Percentiles rank a stretch among this genome's conserved stretches.
phyloP scores from a whole-genome alignment of 2,888 invertebrate species.

The Apotomis betuletana region DNA sequence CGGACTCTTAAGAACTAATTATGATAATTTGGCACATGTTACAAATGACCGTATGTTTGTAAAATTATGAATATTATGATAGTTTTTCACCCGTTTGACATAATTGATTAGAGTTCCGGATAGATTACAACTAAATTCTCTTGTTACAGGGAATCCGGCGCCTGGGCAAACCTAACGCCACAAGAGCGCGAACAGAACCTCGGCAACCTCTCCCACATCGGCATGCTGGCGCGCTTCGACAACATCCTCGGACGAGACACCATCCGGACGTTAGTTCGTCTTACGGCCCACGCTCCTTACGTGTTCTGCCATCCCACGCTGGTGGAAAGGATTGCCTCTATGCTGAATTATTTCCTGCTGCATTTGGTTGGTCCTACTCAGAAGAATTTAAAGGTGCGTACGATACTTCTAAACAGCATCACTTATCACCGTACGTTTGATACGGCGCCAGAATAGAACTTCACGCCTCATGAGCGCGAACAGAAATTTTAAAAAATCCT shows the following conservation, averaged over 20 bases:
- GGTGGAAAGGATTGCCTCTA: slow-evolving; percentile 96
- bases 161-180: slow-evolving; percentile 87
- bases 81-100: too few relatives aligned
- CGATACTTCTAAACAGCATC: not conserved
- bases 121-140: too few relatives aligned
- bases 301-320: slow-evolving; percentile 96
- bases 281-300: slow-evolving; percentile 88
- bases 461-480: too few relatives aligned
- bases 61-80: too few relatives aligned
- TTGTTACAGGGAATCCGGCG: slow-evolving; percentile 85
- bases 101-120: too few relatives aligned
- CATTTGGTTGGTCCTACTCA: slow-evolving; percentile 96
- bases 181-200: slow-evolving; percentile 90
- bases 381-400: slow-evolving; percentile 91
- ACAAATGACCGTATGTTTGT: too few relatives aligned
- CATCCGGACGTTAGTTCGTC: slow-evolving; percentile 90
- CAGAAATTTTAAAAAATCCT: too few relatives aligned
- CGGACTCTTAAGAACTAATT: too few relatives aligned
- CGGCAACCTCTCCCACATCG: slow-evolving; percentile 88
- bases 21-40: too few relatives aligned
- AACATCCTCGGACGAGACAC: slow-evolving; percentile 96
- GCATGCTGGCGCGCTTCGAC: slow-evolving; percentile 94
- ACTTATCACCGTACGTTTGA: not conserved
- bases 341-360: slow-evolving; percentile 97
- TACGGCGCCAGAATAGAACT: too few relatives aligned